Evolutionary conservation across 2,888 invertebrate species (phyloP).

Genomic region (Nysson spinosus): DNA sequence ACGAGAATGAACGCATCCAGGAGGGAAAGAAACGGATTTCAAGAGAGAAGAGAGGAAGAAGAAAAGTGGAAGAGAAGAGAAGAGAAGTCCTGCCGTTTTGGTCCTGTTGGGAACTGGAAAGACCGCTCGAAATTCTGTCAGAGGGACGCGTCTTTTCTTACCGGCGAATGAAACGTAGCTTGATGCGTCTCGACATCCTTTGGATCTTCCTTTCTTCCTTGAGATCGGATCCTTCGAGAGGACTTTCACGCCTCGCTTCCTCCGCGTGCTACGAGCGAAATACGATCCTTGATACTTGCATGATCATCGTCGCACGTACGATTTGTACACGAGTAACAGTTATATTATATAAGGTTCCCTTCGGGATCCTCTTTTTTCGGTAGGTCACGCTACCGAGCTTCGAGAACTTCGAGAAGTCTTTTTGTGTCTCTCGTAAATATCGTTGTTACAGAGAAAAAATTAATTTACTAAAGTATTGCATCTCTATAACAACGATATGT

Average conservation of each 20-base stretch:
- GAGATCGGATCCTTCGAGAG: background rate
- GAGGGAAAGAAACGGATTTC: constrained; percentile 1
- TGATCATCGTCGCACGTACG: constrained; percentile 1
- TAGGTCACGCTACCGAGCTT: too few relatives aligned
- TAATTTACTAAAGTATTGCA: too few relatives aligned
- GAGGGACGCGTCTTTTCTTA: constrained; percentile 12
- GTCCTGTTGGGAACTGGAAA: constrained; percentile 46
- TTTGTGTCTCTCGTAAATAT: too few relatives aligned
- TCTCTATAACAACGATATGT: too few relatives aligned
- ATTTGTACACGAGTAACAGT: constrained; percentile 15
- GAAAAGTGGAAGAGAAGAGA: too few relatives aligned
- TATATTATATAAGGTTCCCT: background rate
- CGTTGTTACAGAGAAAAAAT: too few relatives aligned
- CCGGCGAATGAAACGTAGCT: background rate
- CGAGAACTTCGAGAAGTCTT: too few relatives aligned
- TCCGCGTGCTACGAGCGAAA: constrained; percentile 1
- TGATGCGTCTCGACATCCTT: too few relatives aligned
- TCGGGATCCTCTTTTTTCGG: too few relatives aligned
- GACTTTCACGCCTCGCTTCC: constrained; percentile 20
- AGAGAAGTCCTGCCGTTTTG: constrained; percentile 37
- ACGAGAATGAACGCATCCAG: constrained; percentile 20
- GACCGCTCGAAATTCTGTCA: constrained; percentile 42
- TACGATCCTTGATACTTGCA: constrained; percentile 15
- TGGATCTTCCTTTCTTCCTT: constrained; percentile 4
- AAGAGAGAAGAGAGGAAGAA: constrained; percentile 8